Conservation (phyloP, 1,140 invertebrate genomes). For the Tetranychus urticae region DNA sequence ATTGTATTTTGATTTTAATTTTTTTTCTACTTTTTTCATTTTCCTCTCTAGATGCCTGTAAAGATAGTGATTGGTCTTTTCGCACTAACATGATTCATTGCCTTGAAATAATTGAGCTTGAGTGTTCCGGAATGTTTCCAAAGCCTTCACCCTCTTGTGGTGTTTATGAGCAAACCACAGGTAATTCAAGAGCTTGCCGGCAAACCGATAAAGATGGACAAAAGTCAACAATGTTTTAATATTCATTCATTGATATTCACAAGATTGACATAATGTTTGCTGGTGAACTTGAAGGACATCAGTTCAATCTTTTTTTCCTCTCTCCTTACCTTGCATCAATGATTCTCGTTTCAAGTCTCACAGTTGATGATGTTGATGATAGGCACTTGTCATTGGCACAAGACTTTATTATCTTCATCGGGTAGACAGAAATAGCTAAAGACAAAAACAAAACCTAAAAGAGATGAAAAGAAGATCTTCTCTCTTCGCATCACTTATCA, state of each 20-base stretch:
- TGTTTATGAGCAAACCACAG: conserved; percentile 11
- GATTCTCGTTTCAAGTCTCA: too few species aligned
- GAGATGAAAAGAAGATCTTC: too few species aligned
- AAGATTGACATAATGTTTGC: not conserved
- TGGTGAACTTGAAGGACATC: not conserved
- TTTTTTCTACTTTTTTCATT: not conserved
- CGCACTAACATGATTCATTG: conserved; percentile 12
- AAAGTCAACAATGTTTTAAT: not conserved
- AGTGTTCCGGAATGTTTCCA: conserved; percentile 15
- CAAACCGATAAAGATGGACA: too few species aligned
- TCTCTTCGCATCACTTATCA: too few species aligned
- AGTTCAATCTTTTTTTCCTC: not conserved
- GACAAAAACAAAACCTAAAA: too few species aligned
- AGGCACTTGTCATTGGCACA: too few species aligned
- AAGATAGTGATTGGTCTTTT: conserved; percentile 12
- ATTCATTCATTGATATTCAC: not conserved
- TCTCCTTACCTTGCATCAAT: not conserved
- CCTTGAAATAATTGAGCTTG: conserved; percentile 11
- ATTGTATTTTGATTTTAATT: too few species aligned
- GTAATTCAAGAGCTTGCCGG: not conserved
- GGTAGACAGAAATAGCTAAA: too few species aligned
- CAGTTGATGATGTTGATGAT: too few species aligned
- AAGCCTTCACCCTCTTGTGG: conserved; percentile 15
- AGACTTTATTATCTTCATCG: too few species aligned
- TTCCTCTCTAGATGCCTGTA: conserved; percentile 10